These are phyloP conservation scores for Drosophila yooni DNA, from an alignment of 2,888 invertebrate genomes.

Conservation along the genomic window DNA sequence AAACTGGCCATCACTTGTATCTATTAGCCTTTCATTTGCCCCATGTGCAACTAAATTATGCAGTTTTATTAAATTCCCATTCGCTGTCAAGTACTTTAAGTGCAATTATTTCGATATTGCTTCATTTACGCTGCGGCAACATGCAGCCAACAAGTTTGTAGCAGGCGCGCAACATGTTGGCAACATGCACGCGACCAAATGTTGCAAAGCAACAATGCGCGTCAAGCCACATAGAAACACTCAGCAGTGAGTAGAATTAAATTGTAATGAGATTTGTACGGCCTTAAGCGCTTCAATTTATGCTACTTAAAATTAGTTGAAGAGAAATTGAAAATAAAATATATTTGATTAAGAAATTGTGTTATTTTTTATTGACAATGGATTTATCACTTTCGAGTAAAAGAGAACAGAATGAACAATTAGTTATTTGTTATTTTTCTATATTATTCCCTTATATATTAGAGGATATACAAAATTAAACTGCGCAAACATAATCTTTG, in stretches of 20 bases:
- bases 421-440: background rate
- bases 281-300: background rate
- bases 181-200: constrained; percentile 42
- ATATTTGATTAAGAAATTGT: background rate
- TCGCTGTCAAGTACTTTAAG: constrained; percentile 51
- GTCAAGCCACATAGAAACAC: constrained; percentile 7
- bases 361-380: background rate
- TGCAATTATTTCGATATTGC: constrained; percentile 60
- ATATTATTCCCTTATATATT: background rate
- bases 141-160: constrained; percentile 67
- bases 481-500: background rate
- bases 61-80: constrained; percentile 38
- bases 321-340: background rate
- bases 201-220: constrained; percentile 39
- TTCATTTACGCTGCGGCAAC: constrained; percentile 49
- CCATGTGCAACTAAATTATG: constrained; percentile 46
- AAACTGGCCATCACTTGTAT: constrained; percentile 44
- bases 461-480: background rate
- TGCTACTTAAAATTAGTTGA: background rate
- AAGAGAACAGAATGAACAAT: background rate
- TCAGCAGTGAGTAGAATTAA: background rate
- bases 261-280: background rate
- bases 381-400: fast-evolving
- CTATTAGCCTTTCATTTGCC: constrained; percentile 57
- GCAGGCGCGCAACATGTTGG: constrained; percentile 58